Conservation (phyloP, 2,113 vertebrate species). For the Nycticryphes semicollaris region DNA sequence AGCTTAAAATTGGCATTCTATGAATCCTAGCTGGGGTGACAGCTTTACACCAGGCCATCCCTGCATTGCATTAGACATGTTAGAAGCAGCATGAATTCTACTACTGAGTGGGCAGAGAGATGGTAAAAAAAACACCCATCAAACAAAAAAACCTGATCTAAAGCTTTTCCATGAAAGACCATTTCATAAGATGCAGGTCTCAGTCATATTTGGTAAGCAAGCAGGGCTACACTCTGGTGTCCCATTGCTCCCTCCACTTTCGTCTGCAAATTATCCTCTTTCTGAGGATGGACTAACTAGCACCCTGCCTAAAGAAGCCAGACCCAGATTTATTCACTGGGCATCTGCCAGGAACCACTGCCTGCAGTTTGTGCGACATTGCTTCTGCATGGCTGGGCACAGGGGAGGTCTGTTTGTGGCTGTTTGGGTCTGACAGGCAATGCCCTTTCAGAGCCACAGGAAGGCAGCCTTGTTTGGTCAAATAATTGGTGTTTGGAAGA, state of each 20-base stretch:
- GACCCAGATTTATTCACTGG: background rate
- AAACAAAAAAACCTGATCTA: background rate
- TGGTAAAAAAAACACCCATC: background rate
- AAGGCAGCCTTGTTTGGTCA: background rate
- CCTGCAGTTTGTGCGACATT: background rate
- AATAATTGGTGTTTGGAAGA: background rate
- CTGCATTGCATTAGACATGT: background rate
- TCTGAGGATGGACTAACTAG: background rate
- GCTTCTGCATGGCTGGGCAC: accelerated
- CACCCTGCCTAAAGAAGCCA: background rate
- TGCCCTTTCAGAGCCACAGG: too few relatives aligned
- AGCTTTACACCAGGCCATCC: background rate
- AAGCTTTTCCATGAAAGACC: background rate
- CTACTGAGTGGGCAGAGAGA: background rate
- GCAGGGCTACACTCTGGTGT: background rate
- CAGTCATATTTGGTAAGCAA: background rate
- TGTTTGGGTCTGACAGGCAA: background rate
- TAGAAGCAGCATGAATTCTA: background rate
- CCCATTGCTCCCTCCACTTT: background rate
- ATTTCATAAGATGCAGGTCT: background rate
- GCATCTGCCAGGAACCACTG: background rate
- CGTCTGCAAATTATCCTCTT: background rate
- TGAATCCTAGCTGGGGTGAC: background rate
- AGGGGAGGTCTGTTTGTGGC: background rate
- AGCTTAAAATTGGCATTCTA: background rate